Evolutionary conservation across 2,888 invertebrate genomes (phyloP).

Genomic region (Rutpela maculata): DNA sequence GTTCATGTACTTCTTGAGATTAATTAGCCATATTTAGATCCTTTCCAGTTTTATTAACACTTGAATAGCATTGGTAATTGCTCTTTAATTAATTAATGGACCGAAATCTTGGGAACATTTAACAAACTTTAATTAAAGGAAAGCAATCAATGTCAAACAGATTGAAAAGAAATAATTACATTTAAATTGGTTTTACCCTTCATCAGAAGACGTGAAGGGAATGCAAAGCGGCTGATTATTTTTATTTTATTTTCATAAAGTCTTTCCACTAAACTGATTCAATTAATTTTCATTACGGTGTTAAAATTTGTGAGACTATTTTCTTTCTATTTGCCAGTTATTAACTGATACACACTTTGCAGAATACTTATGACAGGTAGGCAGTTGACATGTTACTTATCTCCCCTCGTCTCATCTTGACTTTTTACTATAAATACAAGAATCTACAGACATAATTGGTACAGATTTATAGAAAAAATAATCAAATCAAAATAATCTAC

Average conservation of each 20-base stretch:
- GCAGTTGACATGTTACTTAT: too few species aligned
- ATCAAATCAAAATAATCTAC: too few species aligned
- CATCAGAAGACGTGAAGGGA: not conserved
- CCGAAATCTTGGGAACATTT: not conserved
- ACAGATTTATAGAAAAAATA: too few species aligned
- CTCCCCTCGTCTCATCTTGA: too few species aligned
- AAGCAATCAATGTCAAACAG: slow-evolving; percentile 7
- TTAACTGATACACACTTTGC: too few species aligned
- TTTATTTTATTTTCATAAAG: not conserved
- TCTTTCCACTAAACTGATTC: too few species aligned
- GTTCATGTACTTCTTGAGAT: not conserved
- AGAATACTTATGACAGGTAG: too few species aligned
- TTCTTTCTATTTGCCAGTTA: too few species aligned
- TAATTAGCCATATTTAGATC: not conserved
- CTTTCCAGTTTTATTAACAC: not conserved
- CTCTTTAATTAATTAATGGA: not conserved
- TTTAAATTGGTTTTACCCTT: not conserved
- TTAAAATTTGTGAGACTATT: too few species aligned
- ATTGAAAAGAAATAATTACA: slow-evolving; percentile 7
- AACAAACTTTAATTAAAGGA: slow-evolving; percentile 4
- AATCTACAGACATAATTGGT: too few species aligned
- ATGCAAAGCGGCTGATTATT: not conserved
- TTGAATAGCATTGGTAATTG: slow-evolving; percentile 3
- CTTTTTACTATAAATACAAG: too few species aligned
- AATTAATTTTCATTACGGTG: too few species aligned